These are phyloP conservation scores for Scaptomyza cyrtandrae DNA, from an alignment of 2,888 invertebrate genomes.

Conservation along the genomic window DNA sequence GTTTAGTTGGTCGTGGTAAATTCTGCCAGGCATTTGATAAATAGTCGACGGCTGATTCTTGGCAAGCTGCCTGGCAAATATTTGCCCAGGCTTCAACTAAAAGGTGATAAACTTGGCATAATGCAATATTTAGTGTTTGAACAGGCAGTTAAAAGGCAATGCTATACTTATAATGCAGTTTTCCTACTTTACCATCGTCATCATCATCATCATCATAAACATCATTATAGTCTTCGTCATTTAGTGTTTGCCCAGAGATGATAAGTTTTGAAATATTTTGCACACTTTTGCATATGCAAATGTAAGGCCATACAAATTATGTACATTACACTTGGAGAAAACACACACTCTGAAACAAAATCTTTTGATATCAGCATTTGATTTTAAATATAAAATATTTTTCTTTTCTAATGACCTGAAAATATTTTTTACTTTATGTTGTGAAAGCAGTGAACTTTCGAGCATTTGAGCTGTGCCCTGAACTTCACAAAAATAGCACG, in stretches of 20 bases:
- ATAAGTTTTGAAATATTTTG: conserved; percentile 66
- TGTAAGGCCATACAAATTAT: conserved; percentile 32
- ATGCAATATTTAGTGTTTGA: conserved; percentile 70
- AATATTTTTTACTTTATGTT: too few relatives aligned
- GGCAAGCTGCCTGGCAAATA: conserved; percentile 56
- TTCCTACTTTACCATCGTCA: conserved; percentile 8
- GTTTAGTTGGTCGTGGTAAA: conserved; percentile 9
- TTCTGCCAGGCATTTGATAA: conserved; percentile 50
- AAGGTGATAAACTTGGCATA: conserved; percentile 73
- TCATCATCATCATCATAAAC: conserved; percentile 2
- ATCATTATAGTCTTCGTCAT: conserved; percentile 3
- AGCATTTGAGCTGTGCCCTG: conserved; percentile 20
- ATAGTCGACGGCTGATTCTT: conserved; percentile 50
- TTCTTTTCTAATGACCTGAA: too few relatives aligned
- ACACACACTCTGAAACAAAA: neutral
- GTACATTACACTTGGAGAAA: neutral
- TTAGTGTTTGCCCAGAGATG: conserved; percentile 55
- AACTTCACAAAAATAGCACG: conserved; percentile 18
- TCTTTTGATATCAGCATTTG: too few relatives aligned
- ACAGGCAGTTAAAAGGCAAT: conserved; percentile 50
- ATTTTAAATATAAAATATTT: too few relatives aligned
- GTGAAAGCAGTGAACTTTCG: neutral
- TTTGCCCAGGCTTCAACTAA: conserved; percentile 60
- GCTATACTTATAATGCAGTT: conserved; percentile 49
- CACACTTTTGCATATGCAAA: conserved; percentile 52